Conservation (phyloP, 2,113 vertebrate species). For the Neodon shergylaensis region DNA sequence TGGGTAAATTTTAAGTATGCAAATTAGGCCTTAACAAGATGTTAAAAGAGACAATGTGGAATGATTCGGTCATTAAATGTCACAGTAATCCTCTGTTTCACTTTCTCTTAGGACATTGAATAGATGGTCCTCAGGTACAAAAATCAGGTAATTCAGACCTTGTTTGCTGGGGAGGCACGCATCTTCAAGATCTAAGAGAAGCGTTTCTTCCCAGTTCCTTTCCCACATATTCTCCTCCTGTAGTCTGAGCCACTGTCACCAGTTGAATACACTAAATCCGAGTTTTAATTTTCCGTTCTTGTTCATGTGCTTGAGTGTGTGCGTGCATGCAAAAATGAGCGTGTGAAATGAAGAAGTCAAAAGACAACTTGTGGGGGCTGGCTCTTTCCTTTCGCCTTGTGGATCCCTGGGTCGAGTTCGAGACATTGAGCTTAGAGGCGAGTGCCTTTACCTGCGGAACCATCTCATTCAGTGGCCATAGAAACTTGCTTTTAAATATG, state of each 20-base stretch:
- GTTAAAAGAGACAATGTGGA: conserved; percentile 9
- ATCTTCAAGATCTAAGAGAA: neutral
- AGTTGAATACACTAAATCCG: neutral
- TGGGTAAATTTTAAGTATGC: neutral
- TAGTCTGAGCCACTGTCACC: neutral
- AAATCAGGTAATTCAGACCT: neutral
- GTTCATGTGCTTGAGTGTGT: neutral
- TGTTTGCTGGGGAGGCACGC: neutral
- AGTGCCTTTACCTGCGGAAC: neutral
- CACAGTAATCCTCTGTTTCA: neutral
- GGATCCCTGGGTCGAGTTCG: neutral
- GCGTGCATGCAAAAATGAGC: neutral
- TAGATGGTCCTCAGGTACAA: neutral
- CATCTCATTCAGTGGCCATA: neutral
- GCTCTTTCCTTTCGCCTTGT: neutral
- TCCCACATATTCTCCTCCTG: neutral
- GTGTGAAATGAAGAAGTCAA: no score
- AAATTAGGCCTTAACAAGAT: conserved; percentile 16
- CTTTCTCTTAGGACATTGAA: neutral
- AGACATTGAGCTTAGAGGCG: no score
- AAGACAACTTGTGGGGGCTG: neutral
- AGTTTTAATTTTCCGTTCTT: neutral
- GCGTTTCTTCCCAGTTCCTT: neutral
- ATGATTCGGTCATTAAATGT: neutral
- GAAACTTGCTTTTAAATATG: neutral